Base-by-base conservation (phyloP, 2,888 invertebrate species). In the Spisula subtruncata region DNA sequence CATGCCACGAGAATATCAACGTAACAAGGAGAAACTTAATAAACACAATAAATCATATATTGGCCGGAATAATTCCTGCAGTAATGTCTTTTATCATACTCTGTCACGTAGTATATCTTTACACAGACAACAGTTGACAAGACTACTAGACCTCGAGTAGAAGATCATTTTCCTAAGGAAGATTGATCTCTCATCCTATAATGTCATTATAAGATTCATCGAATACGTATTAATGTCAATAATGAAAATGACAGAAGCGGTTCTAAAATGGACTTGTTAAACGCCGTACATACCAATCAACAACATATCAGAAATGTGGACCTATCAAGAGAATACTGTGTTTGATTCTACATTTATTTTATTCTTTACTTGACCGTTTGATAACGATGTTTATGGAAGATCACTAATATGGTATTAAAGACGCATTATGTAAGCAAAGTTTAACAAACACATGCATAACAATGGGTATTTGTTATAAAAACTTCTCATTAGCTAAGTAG, bases 21-120 rank as follows among this genome's bases (percentile, higher is more conserved):
- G 25, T 25, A n/a, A 66, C 60, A 66, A 66, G 25, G 60, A 66
- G 25, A 10, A 66, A 6, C 60, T 66, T 66, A 66, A 66, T 66
- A 66, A 66, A 66, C 60, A 66, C 60, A 66, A 66, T 66, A 66
- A 66, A 66, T 60, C 60, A 60, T n/a, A 60, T 20, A 60, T 20
- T 10, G 60, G 60, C 18, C 60, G 18, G 60, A n/a, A 60, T 60
- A 60, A 60, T 60, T 60, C n/a, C 60, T n/a, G 18, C 60, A n/a
- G n/a, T 60, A 60, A 60, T 66, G 60, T 66, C 5, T 66, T 66
- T 66, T 25, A 66, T 66, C 60, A 66, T 66, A 66, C 60, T 66
- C 60, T 25, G 25, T 66, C 60, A 66, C 25, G 60, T 66, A 66
- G n/a, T n/a, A 66, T 66, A 66, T 25, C 60, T 66, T 66, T 25